These are phyloP conservation scores for Pollachius pollachius DNA, from an alignment of 2,113 vertebrate genomes.

Conservation along the genomic window DNA sequence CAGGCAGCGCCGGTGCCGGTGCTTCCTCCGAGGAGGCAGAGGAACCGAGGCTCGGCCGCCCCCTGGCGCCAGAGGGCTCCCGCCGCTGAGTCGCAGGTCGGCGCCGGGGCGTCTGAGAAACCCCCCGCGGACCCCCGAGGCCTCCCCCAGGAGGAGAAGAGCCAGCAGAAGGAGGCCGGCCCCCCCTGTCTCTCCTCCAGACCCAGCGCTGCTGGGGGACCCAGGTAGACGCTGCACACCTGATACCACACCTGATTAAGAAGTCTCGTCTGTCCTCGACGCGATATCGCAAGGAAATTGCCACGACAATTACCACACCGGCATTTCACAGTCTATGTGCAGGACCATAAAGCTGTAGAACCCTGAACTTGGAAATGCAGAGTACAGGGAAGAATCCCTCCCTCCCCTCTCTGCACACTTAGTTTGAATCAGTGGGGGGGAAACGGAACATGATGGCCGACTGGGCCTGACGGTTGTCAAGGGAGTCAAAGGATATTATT, in stretches of 20 bases:
- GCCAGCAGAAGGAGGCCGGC: conserved; percentile 17
- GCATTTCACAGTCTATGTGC: not conserved
- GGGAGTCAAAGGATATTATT: too few species aligned
- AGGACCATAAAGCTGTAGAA: not conserved
- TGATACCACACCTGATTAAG: too few species aligned
- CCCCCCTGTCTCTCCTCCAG: not conserved
- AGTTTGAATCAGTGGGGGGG: too few species aligned
- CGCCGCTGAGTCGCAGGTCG: conserved; percentile 52
- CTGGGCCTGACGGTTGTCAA: too few species aligned
- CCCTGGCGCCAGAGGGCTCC: conserved; percentile 73
- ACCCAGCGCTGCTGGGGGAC: not conserved
- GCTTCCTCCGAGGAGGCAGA: conserved; percentile 14
- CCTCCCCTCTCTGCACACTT: too few species aligned
- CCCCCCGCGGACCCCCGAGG: conserved; percentile 18
- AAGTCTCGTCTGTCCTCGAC: too few species aligned
- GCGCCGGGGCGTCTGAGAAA: conserved; percentile 34
- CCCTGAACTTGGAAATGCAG: not conserved
- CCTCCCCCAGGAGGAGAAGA: not conserved
- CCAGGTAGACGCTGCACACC: conserved; percentile 33
- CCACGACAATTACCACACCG: too few species aligned
- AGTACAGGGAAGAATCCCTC: too few species aligned
- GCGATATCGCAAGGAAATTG: too few species aligned
- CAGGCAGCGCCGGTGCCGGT: conserved; percentile 1
- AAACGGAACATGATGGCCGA: too few species aligned
- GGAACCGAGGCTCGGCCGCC: conserved; percentile 19